phyloP scores from a whole-genome alignment of 2,113 vertebrate genomes.

The Hucho hucho region DNA sequence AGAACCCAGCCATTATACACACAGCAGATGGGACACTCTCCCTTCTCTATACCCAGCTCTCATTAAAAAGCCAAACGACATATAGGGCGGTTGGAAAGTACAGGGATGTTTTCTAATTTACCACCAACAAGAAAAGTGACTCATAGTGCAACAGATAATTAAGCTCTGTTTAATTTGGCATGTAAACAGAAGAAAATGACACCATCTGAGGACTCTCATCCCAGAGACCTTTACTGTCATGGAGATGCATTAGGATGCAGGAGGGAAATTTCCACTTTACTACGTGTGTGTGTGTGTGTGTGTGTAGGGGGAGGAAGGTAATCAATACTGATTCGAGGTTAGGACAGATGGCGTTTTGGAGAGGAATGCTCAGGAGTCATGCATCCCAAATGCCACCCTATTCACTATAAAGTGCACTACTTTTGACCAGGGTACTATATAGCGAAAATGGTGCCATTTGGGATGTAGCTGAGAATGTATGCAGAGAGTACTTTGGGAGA shows the following conservation, averaged over 20 bases:
- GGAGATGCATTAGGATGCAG: slow-evolving; percentile 4
- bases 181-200: slow-evolving; percentile 30
- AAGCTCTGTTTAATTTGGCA: slow-evolving; percentile 37
- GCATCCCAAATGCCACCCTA: no score
- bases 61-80: slow-evolving; percentile 60
- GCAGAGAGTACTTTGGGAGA: slow-evolving; percentile 31
- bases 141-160: slow-evolving; percentile 27
- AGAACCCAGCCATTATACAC: slow-evolving; percentile 62
- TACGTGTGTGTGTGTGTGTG: slow-evolving; percentile 22
- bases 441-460: no score
- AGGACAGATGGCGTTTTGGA: slow-evolving; percentile 58
- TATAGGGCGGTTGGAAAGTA: slow-evolving; percentile 51
- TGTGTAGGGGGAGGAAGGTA: slow-evolving; percentile 26
- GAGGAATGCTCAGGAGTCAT: no score
- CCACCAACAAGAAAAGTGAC: slow-evolving; percentile 15
- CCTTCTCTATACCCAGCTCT: slow-evolving; percentile 42
- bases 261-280: slow-evolving; percentile 35
- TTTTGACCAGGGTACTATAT: slow-evolving; percentile 10
- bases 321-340: slow-evolving; percentile 35
- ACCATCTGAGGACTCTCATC: slow-evolving; percentile 34
- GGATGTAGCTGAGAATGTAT: no score
- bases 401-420: slow-evolving; percentile 3
- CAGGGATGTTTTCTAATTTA: slow-evolving; percentile 48
- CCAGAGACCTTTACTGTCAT: slow-evolving; percentile 16
- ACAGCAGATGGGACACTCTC: slow-evolving; percentile 62